These are phyloP conservation scores for Ailuropoda melanoleuca DNA, from an alignment of 2,113 vertebrate species.

Conservation along the genomic window DNA sequence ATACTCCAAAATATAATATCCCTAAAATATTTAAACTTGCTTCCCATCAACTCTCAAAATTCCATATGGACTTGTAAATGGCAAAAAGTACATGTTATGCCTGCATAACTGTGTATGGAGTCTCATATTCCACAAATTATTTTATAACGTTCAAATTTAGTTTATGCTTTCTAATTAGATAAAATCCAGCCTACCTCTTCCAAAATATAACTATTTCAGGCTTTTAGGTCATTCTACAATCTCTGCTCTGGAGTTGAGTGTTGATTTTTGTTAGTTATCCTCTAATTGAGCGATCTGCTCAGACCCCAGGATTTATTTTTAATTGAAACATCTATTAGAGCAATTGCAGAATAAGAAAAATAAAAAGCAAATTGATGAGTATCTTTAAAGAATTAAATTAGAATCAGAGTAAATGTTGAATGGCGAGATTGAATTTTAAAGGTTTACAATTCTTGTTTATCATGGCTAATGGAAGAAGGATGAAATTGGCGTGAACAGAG, in stretches of 20 bases:
- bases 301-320: conserved; percentile 23
- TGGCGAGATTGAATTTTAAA: conserved; percentile 45
- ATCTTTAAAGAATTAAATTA: conserved; percentile 61
- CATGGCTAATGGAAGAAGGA: conserved; percentile 17
- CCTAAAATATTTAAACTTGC: neutral
- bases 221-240: neutral
- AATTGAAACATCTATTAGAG: conserved; percentile 48
- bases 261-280: neutral
- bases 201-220: neutral
- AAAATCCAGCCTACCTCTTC: neutral
- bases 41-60: neutral
- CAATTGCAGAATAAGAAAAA: neutral
- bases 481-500: neutral
- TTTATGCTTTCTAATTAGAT: neutral
- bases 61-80: neutral
- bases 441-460: conserved; percentile 56
- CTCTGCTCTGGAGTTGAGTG: neutral
- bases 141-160: neutral
- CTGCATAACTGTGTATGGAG: neutral
- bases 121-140: neutral
- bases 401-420: conserved; percentile 62
- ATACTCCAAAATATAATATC: neutral
- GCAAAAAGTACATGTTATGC: neutral
- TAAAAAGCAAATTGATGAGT: conserved; percentile 30
- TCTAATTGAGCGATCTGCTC: conserved; percentile 10